Evolutionary conservation across 2,797 vertebrate species (phyloP).

Genomic region (Sylvia borin): DNA sequence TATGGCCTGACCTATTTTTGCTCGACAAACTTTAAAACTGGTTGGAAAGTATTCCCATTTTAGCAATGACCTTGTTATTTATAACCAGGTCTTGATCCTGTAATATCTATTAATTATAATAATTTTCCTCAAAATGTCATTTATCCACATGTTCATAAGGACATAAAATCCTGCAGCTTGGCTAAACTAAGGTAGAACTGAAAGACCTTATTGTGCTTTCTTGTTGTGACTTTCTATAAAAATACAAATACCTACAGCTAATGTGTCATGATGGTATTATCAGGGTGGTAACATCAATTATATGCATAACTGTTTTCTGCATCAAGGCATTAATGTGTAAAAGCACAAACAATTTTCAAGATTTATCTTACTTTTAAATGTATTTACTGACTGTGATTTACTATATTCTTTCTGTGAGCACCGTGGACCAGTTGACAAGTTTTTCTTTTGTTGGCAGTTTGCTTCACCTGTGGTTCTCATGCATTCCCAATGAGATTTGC

Average conservation of each 20-base stretch:
- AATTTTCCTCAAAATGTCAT: neutral
- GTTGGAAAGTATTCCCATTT: neutral
- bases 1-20: slow-evolving; percentile 24
- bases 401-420: neutral
- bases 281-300: neutral
- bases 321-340: neutral
- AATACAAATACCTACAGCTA: neutral
- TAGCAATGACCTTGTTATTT: slow-evolving; percentile 32
- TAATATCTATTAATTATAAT: neutral
- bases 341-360: neutral
- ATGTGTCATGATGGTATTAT: neutral
- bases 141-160: neutral
- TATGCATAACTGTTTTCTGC: neutral
- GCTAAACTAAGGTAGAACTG: neutral
- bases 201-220: neutral
- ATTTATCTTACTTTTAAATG: neutral
- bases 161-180: neutral
- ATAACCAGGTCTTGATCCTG: neutral
- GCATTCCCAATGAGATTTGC: neutral
- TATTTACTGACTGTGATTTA: neutral
- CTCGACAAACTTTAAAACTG: neutral
- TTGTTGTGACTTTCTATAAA: neutral
- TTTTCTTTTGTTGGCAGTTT: neutral
- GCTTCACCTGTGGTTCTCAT: neutral
- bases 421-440: neutral